These are phyloP conservation scores for Crocallis elinguaria DNA, from an alignment of 2,888 invertebrate genomes.

Conservation along the genomic window DNA sequence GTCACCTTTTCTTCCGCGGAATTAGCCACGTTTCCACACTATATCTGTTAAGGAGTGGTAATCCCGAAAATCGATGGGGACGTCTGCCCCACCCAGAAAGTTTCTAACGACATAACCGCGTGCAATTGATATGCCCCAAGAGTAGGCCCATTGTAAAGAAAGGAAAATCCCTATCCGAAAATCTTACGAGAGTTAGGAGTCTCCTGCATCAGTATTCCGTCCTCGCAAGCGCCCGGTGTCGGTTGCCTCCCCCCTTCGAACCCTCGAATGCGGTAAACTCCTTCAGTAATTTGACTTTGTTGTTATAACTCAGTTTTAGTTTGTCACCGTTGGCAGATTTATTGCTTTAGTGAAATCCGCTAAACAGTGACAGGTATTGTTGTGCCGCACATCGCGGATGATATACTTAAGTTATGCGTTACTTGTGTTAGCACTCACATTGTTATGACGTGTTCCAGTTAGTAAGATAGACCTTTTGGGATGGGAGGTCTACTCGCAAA, in stretches of 20 bases:
- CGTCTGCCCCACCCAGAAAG: constrained; percentile 69
- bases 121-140: constrained; percentile 85
- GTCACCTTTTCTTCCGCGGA: constrained; percentile 32
- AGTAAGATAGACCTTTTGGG: background rate
- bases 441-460: background rate
- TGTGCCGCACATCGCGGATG: constrained; percentile 21
- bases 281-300: constrained; percentile 84
- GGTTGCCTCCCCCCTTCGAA: constrained; percentile 59
- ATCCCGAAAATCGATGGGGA: constrained; percentile 77
- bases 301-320: constrained; percentile 84
- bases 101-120: constrained; percentile 85
- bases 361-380: constrained; percentile 59
- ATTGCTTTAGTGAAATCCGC: constrained; percentile 76
- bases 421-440: constrained; percentile 3
- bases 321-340: constrained; percentile 80
- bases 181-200: constrained; percentile 81
- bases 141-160: constrained; percentile 85
- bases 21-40: constrained; percentile 42
- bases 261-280: constrained; percentile 75
- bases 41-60: constrained; percentile 52
- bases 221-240: constrained; percentile 68
- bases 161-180: constrained; percentile 84
- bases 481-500: too few relatives aligned
- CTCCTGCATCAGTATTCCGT: constrained; percentile 77
- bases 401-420: constrained; percentile 17